phyloP scores from a whole-genome alignment of 2,113 vertebrate genomes.

The mouse (Mus musculus) region GRCm39 chr9:84620001-84620500 shows the following conservation, averaged over 20 bases:
- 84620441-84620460: slow-evolving; percentile 65
- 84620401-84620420: slow-evolving; percentile 24
- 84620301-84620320: slow-evolving; percentile 71
- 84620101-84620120: slow-evolving; percentile 70
- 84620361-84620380: slow-evolving; percentile 57
- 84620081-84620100: slow-evolving; percentile 47
- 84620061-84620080: slow-evolving; percentile 68
- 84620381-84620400: not conserved
- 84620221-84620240: slow-evolving; percentile 54
- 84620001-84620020: slow-evolving; percentile 66
- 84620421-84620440: slow-evolving; percentile 61
- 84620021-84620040: slow-evolving; percentile 65
- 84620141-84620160: slow-evolving; percentile 60
- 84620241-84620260: slow-evolving; percentile 67
- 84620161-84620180: not conserved
- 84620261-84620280: not conserved
- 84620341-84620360: slow-evolving; percentile 40
- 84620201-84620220: not conserved
- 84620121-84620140: slow-evolving; percentile 63
- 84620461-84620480: slow-evolving; percentile 57
- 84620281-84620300: not conserved
- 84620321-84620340: not conserved
- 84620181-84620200: slow-evolving; percentile 42
- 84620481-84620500: slow-evolving; percentile 41
- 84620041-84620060: slow-evolving; percentile 54